Conservation (phyloP, 2,797 vertebrate genomes). For the Sebastes taczanowskii region DNA sequence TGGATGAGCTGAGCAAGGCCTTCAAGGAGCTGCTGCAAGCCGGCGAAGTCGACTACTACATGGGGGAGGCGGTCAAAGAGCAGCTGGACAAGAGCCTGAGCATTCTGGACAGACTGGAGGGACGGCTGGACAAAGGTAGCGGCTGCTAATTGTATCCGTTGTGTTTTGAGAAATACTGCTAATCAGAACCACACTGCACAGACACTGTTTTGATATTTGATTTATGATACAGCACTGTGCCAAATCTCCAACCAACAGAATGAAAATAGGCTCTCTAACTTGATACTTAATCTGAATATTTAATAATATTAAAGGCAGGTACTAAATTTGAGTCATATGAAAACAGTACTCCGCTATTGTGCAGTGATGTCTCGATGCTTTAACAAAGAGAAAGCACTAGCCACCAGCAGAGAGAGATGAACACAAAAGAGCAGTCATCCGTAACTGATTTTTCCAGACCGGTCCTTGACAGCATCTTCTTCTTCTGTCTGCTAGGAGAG, state of each 20-base stretch:
- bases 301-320: not conserved
- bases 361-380: not conserved
- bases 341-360: not conserved
- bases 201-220: not conserved
- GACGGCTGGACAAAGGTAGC: conserved; percentile 84
- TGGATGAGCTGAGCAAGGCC: conserved; percentile 83
- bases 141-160: not conserved
- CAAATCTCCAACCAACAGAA: not conserved
- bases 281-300: not conserved
- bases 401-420: not conserved
- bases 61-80: conserved; percentile 85
- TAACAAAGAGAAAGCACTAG: not conserved
- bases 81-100: conserved; percentile 88
- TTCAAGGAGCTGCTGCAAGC: conserved; percentile 90
- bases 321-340: not conserved
- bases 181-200: not conserved
- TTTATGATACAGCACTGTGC: not conserved
- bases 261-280: not conserved
- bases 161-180: not conserved
- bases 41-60: conserved; percentile 80
- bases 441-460: conserved; percentile 31
- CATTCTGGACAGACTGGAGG: conserved; percentile 87
- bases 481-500: conserved; percentile 79
- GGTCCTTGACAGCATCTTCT: conserved; percentile 27
- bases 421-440: conserved; percentile 9